Conservation (phyloP, 1,140 invertebrate genomes). For the Diorhabda sublineata region DNA sequence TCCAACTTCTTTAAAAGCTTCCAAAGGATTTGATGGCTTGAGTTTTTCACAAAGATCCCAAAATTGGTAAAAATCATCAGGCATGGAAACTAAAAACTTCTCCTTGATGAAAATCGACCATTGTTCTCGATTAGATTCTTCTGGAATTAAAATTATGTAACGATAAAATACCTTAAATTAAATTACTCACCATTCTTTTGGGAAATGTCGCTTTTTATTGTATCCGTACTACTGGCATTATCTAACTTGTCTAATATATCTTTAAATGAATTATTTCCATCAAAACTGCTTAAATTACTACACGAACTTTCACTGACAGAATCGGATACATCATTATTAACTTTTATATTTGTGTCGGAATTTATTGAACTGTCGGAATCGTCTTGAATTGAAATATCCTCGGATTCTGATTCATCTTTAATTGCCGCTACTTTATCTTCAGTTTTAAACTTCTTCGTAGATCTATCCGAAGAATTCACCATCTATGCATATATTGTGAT, state of each 20-base stretch:
- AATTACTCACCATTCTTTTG: no score
- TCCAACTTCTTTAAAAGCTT: conserved; percentile 61
- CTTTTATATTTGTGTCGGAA: conserved; percentile 31
- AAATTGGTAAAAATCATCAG: conserved; percentile 81
- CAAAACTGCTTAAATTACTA: not conserved
- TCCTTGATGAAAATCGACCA: conserved; percentile 58
- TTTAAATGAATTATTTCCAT: not conserved
- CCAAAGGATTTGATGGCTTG: conserved; percentile 56
- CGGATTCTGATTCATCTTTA: conserved; percentile 8
- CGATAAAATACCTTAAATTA: no score
- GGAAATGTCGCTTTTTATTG: no score
- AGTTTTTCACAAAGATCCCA: conserved; percentile 73
- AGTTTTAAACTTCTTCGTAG: conserved; percentile 19
- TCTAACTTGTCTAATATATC: not conserved
- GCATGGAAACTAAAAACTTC: conserved; percentile 83
- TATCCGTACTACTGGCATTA: no score
- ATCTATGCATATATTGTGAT: no score
- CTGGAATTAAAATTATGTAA: no score
- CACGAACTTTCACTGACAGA: conserved; percentile 18
- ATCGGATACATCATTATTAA: conserved; percentile 30
- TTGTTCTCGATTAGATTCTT: conserved; percentile 9
- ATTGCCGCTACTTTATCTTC: conserved; percentile 3
- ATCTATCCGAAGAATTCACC: not conserved
- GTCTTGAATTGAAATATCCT: not conserved
- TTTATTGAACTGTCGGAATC: conserved; percentile 20